These are phyloP conservation scores for Eonycteris spelaea DNA, from an alignment of 2,113 vertebrate species.

Conservation along the genomic window DNA sequence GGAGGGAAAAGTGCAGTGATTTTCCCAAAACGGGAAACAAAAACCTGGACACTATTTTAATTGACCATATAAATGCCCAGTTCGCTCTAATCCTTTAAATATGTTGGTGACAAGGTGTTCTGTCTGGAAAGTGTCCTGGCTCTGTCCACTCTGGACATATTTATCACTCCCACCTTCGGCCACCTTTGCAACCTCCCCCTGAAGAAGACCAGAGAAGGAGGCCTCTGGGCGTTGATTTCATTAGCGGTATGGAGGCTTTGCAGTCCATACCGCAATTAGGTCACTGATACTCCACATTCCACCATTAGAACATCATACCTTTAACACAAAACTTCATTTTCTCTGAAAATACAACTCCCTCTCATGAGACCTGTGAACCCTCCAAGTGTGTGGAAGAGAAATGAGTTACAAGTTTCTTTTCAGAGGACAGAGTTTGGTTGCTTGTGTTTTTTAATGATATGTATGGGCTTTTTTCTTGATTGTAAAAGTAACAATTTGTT, in stretches of 20 bases:
- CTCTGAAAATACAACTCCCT: not conserved
- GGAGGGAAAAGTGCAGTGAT: not conserved
- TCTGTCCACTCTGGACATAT: not conserved
- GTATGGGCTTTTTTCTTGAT: not conserved
- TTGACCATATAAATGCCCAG: not conserved
- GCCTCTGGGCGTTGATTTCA: not conserved
- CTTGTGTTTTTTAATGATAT: not conserved
- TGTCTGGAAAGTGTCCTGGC: not conserved
- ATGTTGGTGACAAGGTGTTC: not conserved
- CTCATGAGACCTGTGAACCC: not conserved
- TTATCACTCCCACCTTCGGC: not conserved
- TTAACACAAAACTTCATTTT: not conserved
- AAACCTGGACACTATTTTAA: not conserved
- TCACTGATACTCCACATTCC: not conserved
- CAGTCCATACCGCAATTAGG: not conserved
- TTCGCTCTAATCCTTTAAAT: not conserved
- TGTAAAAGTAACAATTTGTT: not conserved
- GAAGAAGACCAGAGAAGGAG: too few relatives aligned
- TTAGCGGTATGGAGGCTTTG: not conserved
- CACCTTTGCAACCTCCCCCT: rapidly evolving
- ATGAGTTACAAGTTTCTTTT: not conserved
- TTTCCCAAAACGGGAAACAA: not conserved
- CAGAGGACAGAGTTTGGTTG: not conserved
- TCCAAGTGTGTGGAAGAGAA: not conserved
- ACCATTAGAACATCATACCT: not conserved